These are phyloP conservation scores for Sparidentex hasta DNA, from an alignment of 2,797 vertebrate genomes.

Conservation along the genomic window DNA sequence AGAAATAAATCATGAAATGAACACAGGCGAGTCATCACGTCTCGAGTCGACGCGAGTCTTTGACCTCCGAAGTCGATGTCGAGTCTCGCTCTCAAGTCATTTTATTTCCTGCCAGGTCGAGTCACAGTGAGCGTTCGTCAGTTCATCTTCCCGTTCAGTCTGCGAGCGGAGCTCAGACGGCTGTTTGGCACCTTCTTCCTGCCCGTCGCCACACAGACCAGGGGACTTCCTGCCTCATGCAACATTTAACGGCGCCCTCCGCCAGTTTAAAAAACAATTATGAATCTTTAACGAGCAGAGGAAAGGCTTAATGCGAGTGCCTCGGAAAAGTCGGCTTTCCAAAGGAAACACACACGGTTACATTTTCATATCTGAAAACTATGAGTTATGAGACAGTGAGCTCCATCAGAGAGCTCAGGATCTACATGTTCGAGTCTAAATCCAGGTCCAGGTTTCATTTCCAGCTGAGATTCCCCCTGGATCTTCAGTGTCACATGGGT, in stretches of 20 bases:
- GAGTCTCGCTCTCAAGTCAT: too few relatives aligned
- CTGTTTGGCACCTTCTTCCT: conserved; percentile 16
- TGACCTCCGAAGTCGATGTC: too few relatives aligned
- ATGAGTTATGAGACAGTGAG: background rate
- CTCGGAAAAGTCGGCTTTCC: conserved; percentile 2
- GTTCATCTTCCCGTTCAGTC: background rate
- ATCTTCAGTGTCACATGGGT: conserved; percentile 8
- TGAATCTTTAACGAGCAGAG: conserved; percentile 70
- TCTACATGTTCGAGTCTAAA: background rate
- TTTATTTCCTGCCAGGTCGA: too few relatives aligned
- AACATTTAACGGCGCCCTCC: conserved; percentile 54
- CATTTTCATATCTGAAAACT: background rate
- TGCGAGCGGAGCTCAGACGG: background rate
- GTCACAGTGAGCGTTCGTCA: too few relatives aligned
- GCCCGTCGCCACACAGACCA: conserved; percentile 33
- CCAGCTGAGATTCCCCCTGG: conserved; percentile 27
- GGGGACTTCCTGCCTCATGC: conserved; percentile 64
- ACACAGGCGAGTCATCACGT: too few relatives aligned
- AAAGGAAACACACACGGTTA: background rate
- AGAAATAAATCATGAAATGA: too few relatives aligned
- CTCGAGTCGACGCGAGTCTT: too few relatives aligned
- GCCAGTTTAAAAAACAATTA: conserved; percentile 56
- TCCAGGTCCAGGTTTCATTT: conserved; percentile 33
- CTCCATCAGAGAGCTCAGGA: background rate
- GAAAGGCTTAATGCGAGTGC: conserved; percentile 2